Evolutionary conservation across 92 coral and sea anemone species (phyloP).

Genomic region (Siderastrea siderea): DNA sequence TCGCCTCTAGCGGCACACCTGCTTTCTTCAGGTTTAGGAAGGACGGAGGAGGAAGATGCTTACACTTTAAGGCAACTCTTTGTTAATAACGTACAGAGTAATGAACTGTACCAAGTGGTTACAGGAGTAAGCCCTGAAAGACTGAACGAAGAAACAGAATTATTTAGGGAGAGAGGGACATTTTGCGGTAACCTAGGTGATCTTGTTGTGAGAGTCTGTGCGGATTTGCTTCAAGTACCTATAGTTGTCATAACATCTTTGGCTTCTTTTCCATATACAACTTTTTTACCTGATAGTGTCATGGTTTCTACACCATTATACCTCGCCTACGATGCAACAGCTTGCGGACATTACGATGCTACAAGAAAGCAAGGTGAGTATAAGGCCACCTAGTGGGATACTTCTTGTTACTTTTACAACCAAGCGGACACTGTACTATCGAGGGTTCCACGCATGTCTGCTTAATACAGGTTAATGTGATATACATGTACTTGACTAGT

Average conservation of each 20-base stretch:
- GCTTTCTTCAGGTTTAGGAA: not conserved
- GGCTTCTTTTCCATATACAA: not conserved
- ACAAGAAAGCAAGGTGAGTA: constrained; percentile 13
- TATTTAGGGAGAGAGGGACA: constrained; percentile 33
- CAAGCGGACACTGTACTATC: not conserved
- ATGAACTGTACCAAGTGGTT: constrained; percentile 19
- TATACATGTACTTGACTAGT: no score
- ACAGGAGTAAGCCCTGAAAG: not conserved
- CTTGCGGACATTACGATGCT: constrained; percentile 25
- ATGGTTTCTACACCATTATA: constrained; percentile 8
- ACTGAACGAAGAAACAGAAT: constrained; percentile 33
- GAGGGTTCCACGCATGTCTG: not conserved
- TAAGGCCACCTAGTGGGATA: not conserved
- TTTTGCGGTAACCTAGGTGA: constrained; percentile 45
- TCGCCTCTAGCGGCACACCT: constrained; percentile 8
- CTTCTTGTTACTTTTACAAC: not conserved
- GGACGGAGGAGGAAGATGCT: constrained; percentile 19
- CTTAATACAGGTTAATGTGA: not conserved
- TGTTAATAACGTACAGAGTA: constrained; percentile 19
- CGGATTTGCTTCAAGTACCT: constrained; percentile 17
- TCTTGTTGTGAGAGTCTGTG: constrained; percentile 34
- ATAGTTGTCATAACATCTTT: constrained; percentile 15
- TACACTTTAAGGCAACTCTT: constrained; percentile 47
- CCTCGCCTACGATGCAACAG: constrained; percentile 7
- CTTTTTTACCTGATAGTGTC: constrained; percentile 2